Percentiles rank a stretch among this genome's conserved stretches.
Conservation (phyloP, 2,888 invertebrate species). For the Lasioglossum malachurum region DNA sequence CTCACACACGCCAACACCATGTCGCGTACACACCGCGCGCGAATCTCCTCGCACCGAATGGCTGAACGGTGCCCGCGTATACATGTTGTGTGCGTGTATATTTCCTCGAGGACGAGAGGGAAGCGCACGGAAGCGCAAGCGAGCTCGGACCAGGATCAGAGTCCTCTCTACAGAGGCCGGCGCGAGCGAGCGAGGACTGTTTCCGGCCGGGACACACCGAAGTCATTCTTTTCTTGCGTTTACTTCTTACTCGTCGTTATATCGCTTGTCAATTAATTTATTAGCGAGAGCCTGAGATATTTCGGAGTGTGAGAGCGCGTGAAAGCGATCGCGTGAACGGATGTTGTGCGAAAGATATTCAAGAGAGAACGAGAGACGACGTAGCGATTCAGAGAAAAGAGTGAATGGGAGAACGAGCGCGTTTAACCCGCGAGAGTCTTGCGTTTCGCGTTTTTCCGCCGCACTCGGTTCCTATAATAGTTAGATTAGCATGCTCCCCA, state of each 20-base stretch:
- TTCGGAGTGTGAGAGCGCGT: neutral
- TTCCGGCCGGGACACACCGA: conserved; percentile 37
- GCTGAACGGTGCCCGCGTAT: neutral
- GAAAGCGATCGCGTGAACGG: neutral
- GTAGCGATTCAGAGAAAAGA: neutral
- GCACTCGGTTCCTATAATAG: conserved; percentile 71
- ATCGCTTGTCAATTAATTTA: conserved; percentile 62
- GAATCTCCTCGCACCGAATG: neutral
- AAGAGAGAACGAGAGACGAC: neutral
- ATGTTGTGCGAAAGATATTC: neutral
- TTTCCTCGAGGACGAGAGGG: neutral
- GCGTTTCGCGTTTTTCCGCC: conserved; percentile 47
- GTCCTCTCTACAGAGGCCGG: neutral
- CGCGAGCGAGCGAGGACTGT: conserved; percentile 19
- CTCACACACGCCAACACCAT: neutral
- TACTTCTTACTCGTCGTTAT: conserved; percentile 14
- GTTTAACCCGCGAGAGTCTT: neutral
- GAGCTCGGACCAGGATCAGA: conserved; percentile 30
- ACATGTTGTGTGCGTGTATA: neutral
- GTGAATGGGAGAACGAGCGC: conserved; percentile 5
- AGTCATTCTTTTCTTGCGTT: conserved; percentile 60
- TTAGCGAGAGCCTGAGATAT: conserved; percentile 38
- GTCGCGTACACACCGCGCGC: neutral
- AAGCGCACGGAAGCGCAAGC: conserved; percentile 18
- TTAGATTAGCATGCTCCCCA: conserved; percentile 54